Evolutionary conservation across 2,113 vertebrate genomes (phyloP), one percentile per base, ranked within the genome.

Genomic region (Stictonetta naevosa): DNA sequence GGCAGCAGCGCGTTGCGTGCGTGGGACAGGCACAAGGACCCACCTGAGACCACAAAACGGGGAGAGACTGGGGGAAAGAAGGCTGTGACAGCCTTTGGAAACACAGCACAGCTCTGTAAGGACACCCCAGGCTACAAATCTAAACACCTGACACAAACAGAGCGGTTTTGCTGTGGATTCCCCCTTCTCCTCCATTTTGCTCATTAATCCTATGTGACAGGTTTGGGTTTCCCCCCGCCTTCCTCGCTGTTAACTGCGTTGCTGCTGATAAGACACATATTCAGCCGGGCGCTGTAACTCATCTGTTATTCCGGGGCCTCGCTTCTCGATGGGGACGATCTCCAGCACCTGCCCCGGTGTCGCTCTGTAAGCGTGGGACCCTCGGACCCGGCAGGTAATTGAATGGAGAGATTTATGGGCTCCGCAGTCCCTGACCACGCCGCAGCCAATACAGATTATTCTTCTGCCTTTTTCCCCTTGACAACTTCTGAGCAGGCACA

Each of bases 391-490:
- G 20, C 2, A 1, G 80, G 74, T 67, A 77, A 59, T 20, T 15
- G 78, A 90, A 91, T 22, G 7, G 76, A 46, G 85, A 96, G 96
- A 97, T 97, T 96, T 97, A 97, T 81, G 88, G 91, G 67, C 86
- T 71, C 59, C 8, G 5, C 86, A 20, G 55, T 74, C 66, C 78
- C 38, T 1, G 0, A 69, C 8, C 5, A 55, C 85, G 90, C 64
- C 40, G 18, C 87, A 94, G 96, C 83, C 93, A 90, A 6, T 0
- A 26, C 42, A 72, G 93, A 96, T 96, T 86, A 74, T 23, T 93
- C 94, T 74, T 74, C 86, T 36, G 29, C 90, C 71, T 93, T 55
- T 55, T 71, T 21, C 40, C 58, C 62, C 80, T 26, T 93, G 95
- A 96, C 96, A 95, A 55, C 62, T 78, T 73, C 64, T 33, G 48